These are phyloP conservation scores for Sturnira hondurensis DNA, from an alignment of 2,113 vertebrate species.

Conservation along the genomic window DNA sequence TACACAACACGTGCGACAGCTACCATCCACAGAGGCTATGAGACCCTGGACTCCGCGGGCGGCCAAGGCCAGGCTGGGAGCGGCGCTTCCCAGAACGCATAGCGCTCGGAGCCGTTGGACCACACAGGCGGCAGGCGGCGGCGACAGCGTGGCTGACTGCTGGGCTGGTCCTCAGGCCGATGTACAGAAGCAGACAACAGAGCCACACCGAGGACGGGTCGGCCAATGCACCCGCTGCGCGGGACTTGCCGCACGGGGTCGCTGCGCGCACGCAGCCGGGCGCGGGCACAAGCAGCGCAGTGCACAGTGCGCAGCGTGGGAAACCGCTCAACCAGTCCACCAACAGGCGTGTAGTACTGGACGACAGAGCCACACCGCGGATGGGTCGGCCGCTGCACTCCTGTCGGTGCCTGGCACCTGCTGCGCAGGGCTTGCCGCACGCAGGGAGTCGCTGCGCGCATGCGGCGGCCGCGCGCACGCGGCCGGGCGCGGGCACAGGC, in stretches of 20 bases:
- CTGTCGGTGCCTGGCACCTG: neutral
- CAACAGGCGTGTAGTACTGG: accelerated
- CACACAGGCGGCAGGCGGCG: neutral
- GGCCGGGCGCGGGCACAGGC: neutral
- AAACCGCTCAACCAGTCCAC: neutral
- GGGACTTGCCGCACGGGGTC: neutral
- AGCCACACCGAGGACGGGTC: neutral
- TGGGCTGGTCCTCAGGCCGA: neutral
- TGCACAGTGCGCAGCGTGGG: neutral
- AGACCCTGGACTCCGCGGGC: neutral
- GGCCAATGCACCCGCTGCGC: neutral
- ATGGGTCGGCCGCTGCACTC: neutral
- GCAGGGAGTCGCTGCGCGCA: neutral
- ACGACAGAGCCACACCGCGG: neutral
- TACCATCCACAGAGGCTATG: neutral
- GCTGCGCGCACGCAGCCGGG: neutral
- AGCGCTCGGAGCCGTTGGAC: neutral
- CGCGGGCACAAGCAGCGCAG: neutral
- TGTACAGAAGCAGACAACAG: neutral
- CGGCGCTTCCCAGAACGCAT: accelerated
- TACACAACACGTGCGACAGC: constrained; percentile 26
- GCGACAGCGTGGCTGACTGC: accelerated
- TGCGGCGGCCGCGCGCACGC: neutral
- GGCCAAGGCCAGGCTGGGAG: neutral
- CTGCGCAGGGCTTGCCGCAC: too few relatives aligned